Evolutionary conservation across 1,140 invertebrate genomes (phyloP).

Genomic region (Phymorhynchus buccinoides): DNA sequence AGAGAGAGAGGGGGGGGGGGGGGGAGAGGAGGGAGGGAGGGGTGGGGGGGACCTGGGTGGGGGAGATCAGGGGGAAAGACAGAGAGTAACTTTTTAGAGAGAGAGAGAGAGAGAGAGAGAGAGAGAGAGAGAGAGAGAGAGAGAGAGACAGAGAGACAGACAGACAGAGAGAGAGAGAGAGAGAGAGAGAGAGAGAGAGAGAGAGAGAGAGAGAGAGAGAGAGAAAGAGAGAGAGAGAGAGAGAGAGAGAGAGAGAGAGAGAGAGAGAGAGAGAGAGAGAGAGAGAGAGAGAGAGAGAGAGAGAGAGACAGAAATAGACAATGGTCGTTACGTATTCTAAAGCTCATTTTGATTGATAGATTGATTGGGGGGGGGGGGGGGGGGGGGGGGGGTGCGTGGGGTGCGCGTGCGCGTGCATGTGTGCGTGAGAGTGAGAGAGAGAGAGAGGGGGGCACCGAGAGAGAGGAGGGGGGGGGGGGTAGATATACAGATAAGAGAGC

Average conservation of each 20-base stretch:
- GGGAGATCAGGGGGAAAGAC: background rate
- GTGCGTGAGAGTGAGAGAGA: too few relatives aligned
- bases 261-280: background rate
- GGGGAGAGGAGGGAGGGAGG: background rate
- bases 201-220: slow-evolving; percentile 17
- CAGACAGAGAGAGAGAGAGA: slow-evolving; percentile 11
- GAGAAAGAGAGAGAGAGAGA: slow-evolving; percentile 22
- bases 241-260: slow-evolving; percentile 23
- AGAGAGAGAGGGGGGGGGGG: background rate
- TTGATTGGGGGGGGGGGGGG: too few relatives aligned
- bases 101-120: slow-evolving; percentile 3
- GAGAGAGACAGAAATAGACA: too few relatives aligned
- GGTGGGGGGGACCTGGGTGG: background rate
- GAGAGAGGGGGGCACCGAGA: too few relatives aligned
- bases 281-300: background rate
- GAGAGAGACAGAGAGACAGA: slow-evolving; percentile 14
- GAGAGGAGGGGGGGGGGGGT: too few relatives aligned
- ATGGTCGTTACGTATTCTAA: too few relatives aligned
- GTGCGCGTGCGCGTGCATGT: too few relatives aligned
- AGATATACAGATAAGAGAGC: too few relatives aligned
- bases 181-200: slow-evolving; percentile 10
- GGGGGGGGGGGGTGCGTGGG: too few relatives aligned
- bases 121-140: background rate
- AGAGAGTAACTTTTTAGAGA: slow-evolving; percentile 14
- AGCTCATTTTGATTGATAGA: too few relatives aligned